These are phyloP conservation scores for Hypolimnas misippus DNA, from an alignment of 2,888 invertebrate genomes.

Conservation along the genomic window DNA sequence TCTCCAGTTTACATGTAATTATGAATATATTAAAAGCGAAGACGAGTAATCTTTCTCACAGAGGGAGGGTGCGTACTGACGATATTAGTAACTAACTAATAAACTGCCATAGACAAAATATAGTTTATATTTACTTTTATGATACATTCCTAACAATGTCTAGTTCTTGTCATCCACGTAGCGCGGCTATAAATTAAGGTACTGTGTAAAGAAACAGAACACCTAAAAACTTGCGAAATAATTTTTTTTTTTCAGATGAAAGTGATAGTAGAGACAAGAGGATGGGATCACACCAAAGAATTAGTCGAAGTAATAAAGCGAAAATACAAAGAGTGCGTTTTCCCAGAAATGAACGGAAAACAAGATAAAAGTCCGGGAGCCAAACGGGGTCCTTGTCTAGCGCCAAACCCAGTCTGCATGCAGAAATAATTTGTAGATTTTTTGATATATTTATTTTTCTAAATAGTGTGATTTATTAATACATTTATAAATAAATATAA, in stretches of 20 bases:
- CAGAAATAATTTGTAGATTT: constrained; percentile 56
- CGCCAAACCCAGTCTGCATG: constrained; percentile 76
- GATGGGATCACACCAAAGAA: constrained; percentile 88
- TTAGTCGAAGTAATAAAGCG: constrained; percentile 68
- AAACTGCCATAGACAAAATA: too few relatives aligned
- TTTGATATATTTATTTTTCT: not conserved
- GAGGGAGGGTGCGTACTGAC: too few relatives aligned
- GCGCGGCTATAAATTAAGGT: too few relatives aligned
- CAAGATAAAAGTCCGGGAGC: constrained; percentile 52
- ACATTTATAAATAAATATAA: constrained; percentile 8
- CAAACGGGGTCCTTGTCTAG: constrained; percentile 71
- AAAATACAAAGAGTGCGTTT: constrained; percentile 86
- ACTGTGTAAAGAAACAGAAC: too few relatives aligned
- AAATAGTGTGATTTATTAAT: constrained; percentile 10
- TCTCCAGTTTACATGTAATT: too few relatives aligned
- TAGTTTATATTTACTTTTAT: too few relatives aligned
- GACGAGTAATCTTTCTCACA: too few relatives aligned
- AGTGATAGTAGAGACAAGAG: constrained; percentile 94
- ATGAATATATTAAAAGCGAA: too few relatives aligned
- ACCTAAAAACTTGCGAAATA: too few relatives aligned
- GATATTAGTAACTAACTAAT: too few relatives aligned
- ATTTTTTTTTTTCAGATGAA: constrained; percentile 90
- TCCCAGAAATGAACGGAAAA: constrained; percentile 60
- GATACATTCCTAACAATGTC: too few relatives aligned
- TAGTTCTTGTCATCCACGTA: too few relatives aligned